These are phyloP conservation scores for Heterodera schachtii DNA, from an alignment of 1,140 invertebrate species.

Conservation along the genomic window DNA sequence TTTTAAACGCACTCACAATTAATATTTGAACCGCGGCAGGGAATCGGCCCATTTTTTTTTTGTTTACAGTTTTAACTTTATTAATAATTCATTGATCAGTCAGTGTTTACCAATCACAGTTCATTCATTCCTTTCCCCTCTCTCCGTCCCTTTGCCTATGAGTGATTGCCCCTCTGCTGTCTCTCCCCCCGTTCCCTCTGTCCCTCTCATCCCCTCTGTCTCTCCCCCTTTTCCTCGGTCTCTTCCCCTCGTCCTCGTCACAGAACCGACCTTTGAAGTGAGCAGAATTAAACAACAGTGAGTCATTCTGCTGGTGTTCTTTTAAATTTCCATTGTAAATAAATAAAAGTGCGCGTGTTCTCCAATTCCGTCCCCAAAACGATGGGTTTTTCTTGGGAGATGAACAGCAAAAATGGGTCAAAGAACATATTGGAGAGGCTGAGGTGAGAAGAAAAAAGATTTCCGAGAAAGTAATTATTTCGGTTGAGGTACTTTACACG, in stretches of 20 bases:
- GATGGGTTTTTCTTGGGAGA: slow-evolving; percentile 18
- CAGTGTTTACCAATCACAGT: too few species aligned
- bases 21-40: too few species aligned
- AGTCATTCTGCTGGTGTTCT: not conserved
- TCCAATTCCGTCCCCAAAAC: slow-evolving; percentile 4
- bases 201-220: not conserved
- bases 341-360: slow-evolving; percentile 3
- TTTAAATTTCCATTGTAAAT: not conserved
- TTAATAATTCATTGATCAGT: too few species aligned
- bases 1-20: too few species aligned
- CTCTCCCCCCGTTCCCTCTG: not conserved
- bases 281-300: not conserved
- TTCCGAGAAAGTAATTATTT: not conserved
- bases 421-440: slow-evolving; percentile 28
- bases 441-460: not conserved
- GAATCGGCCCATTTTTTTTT: too few species aligned
- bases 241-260: not conserved
- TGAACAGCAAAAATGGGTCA: slow-evolving; percentile 22
- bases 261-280: slow-evolving; percentile 8
- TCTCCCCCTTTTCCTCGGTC: not conserved
- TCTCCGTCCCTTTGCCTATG: too few species aligned
- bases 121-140: too few species aligned
- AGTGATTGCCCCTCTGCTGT: not conserved
- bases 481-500: not conserved
- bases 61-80: too few species aligned